A percentile compares a stretch with the other conserved stretches of the same genome.
Conservation (phyloP, 2,797 vertebrate genomes). For the Ciconia nigra region DNA sequence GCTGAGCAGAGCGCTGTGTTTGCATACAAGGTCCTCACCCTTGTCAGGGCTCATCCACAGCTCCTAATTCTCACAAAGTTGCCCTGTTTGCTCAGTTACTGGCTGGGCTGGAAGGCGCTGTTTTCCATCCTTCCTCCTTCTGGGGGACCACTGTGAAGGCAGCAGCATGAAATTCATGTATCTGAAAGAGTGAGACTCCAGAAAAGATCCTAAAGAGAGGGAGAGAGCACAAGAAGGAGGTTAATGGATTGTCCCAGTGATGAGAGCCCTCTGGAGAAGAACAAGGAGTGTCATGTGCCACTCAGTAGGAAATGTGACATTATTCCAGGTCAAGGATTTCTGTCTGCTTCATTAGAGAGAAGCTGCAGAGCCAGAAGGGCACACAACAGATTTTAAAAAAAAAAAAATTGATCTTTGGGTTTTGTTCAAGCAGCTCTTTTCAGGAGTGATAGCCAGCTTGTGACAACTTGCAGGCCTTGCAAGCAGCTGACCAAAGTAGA, state of each 20-base stretch:
- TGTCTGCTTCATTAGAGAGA: neutral
- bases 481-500: neutral
- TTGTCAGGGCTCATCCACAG: neutral
- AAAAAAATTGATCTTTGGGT: neutral
- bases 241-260: neutral
- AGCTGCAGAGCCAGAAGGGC: neutral
- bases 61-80: neutral
- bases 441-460: neutral
- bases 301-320: neutral
- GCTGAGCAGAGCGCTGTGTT: neutral
- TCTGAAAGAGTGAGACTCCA: neutral
- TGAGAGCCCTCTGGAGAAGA: neutral
- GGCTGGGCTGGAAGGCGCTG: neutral
- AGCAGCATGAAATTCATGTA: neutral
- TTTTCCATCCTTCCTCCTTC: neutral
- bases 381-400: neutral
- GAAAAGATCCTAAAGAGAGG: neutral
- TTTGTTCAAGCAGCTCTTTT: neutral
- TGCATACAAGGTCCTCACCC: neutral
- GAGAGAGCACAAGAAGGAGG: neutral
- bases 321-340: neutral
- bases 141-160: neutral
- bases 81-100: neutral
- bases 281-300: neutral
- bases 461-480: neutral